These are phyloP conservation scores for Acanthopagrus latus DNA, from an alignment of 2,797 vertebrate species.

Conservation along the genomic window DNA sequence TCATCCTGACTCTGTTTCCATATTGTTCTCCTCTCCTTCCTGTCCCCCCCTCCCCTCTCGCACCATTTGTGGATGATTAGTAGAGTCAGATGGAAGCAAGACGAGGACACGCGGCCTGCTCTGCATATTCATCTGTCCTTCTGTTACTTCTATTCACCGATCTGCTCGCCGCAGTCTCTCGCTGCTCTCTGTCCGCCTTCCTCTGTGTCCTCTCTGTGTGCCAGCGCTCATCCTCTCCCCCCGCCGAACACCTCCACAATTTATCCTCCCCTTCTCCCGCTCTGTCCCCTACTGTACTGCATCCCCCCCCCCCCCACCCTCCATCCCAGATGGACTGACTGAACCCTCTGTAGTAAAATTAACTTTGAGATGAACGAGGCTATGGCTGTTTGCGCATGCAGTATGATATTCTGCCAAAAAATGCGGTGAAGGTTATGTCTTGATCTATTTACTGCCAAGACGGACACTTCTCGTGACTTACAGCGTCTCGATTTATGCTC, in stretches of 20 bases:
- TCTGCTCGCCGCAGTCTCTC: conserved; percentile 28
- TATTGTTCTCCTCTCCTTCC: neutral
- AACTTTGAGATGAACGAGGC: conserved; percentile 75
- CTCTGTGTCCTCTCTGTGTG: conserved; percentile 43
- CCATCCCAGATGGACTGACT: conserved; percentile 64
- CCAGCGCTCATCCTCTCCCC: conserved; percentile 48
- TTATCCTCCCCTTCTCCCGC: conserved; percentile 49
- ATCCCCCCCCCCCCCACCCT: conserved; percentile 44
- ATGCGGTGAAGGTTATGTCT: conserved; percentile 68
- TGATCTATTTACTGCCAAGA: conserved; percentile 66
- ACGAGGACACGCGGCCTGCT: conserved; percentile 49
- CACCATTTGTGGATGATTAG: conserved; percentile 50
- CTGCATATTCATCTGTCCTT: conserved; percentile 71
- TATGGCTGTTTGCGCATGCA: conserved; percentile 51
- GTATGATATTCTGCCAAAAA: conserved; percentile 66
- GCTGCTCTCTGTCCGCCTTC: conserved; percentile 34
- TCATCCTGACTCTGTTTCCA: conserved; percentile 10
- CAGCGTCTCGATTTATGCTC: conserved; percentile 47
- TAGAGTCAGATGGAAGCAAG: conserved; percentile 60
- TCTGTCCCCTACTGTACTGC: conserved; percentile 41
- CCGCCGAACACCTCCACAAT: conserved; percentile 54
- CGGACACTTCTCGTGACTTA: conserved; percentile 39
- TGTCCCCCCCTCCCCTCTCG: neutral
- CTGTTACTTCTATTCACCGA: conserved; percentile 55
- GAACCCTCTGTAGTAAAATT: conserved; percentile 73